A percentile compares a stretch with the other conserved stretches of the same genome.
phyloP scores from a whole-genome alignment of 1,140 invertebrate genomes.

The Plectrocnemia conspersa region DNA sequence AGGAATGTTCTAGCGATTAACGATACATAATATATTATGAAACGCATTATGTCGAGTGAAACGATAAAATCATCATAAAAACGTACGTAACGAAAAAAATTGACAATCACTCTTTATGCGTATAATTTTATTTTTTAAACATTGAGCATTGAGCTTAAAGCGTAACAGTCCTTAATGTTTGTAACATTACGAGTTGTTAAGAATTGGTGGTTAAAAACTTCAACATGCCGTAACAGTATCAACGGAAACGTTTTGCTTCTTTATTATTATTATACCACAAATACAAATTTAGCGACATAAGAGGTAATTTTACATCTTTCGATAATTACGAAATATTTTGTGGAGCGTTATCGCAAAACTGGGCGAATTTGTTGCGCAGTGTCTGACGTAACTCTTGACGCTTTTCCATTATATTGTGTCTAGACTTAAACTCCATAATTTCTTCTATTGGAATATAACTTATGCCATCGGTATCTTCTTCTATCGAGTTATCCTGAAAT shows the following conservation, averaged over 20 bases:
- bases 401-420: constrained; percentile 71
- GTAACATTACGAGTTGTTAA: background rate
- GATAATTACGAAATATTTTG: constrained; percentile 22
- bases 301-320: background rate
- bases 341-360: constrained; percentile 59
- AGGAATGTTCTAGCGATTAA: no score
- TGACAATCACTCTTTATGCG: no score
- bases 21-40: no score
- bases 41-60: no score
- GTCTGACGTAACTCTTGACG: constrained; percentile 76
- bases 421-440: constrained; percentile 73
- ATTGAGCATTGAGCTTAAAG: constrained; percentile 1
- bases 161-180: background rate
- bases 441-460: constrained; percentile 85
- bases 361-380: constrained; percentile 74
- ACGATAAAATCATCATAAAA: no score
- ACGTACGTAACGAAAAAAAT: no score
- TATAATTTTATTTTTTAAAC: no score
- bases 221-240: constrained; percentile 18
- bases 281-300: constrained; percentile 3
- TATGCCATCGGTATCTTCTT: constrained; percentile 66
- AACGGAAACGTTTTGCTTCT: no score
- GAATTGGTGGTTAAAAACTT: constrained; percentile 20
- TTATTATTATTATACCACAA: no score
- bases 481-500: constrained; percentile 61